Evolutionary conservation across 2,888 invertebrate genomes (phyloP).

Genomic region (Drosophila planitibia): DNA sequence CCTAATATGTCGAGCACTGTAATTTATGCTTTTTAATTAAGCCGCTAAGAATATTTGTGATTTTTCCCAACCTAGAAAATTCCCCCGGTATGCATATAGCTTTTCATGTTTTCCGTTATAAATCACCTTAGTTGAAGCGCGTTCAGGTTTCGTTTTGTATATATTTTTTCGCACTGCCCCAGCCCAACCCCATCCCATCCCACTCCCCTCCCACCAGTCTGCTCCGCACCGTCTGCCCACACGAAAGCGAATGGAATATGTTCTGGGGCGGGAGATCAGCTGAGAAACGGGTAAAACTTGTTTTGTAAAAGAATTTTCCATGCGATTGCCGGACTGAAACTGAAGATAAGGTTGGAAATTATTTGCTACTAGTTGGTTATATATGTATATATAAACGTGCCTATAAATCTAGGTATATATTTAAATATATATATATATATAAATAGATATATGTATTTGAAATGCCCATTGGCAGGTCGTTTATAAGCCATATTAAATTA

Average conservation of each 20-base stretch:
- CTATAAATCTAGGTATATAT: not conserved
- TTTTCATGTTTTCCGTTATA: slow-evolving; percentile 57
- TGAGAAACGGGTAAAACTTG: slow-evolving; percentile 74
- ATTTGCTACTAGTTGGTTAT: slow-evolving; percentile 40
- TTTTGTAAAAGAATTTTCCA: slow-evolving; percentile 77
- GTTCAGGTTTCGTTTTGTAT: slow-evolving; percentile 44
- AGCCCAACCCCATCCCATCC: not conserved
- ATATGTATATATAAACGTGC: slow-evolving; percentile 16
- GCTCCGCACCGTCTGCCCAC: slow-evolving; percentile 18
- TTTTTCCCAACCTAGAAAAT: slow-evolving; percentile 42
- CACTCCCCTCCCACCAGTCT: not conserved
- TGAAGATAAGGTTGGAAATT: slow-evolving; percentile 55
- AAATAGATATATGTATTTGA: slow-evolving; percentile 36
- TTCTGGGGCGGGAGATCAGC: slow-evolving; percentile 32
- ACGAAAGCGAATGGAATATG: slow-evolving; percentile 5
- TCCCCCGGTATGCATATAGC: slow-evolving; percentile 30
- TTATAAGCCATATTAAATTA: slow-evolving; percentile 43
- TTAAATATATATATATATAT: slow-evolving; percentile 20
- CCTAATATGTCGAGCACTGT: slow-evolving; percentile 68
- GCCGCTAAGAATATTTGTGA: slow-evolving; percentile 57
- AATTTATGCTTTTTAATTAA: slow-evolving; percentile 77
- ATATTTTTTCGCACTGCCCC: slow-evolving; percentile 16
- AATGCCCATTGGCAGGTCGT: slow-evolving; percentile 53
- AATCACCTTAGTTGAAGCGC: slow-evolving; percentile 52
- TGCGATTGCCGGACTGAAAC: slow-evolving; percentile 55